These are phyloP conservation scores for Amphipyra tragopoginis DNA, from an alignment of 2,888 invertebrate species.

Conservation along the genomic window DNA sequence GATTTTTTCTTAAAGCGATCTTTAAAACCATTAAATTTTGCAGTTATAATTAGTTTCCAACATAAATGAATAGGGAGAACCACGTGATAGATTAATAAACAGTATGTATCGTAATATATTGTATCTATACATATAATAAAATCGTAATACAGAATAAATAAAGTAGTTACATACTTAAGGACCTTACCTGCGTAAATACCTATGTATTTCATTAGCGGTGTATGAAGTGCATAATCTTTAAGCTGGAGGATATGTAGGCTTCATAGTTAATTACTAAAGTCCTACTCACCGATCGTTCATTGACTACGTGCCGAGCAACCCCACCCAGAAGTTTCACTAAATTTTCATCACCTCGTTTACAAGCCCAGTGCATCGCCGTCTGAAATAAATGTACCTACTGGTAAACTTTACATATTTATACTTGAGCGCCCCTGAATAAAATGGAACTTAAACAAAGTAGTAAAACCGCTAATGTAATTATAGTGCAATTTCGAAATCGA, in stretches of 20 bases:
- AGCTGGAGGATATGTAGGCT: background rate
- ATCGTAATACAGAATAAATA: too few relatives aligned
- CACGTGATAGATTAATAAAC: too few relatives aligned
- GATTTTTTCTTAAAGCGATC: background rate
- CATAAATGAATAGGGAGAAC: too few relatives aligned
- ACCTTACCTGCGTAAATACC: too few relatives aligned
- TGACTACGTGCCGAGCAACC: constrained; percentile 94
- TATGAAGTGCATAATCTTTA: too few relatives aligned
- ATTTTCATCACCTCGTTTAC: constrained; percentile 97
- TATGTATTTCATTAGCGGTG: too few relatives aligned
- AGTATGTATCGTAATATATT: too few relatives aligned
- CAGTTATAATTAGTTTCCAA: too few relatives aligned
- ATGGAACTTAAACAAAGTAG: constrained; percentile 17
- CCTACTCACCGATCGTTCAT: constrained; percentile 94
- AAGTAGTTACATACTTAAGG: too few relatives aligned
- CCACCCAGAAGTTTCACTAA: constrained; percentile 97
- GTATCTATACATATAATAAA: too few relatives aligned
- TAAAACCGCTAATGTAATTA: constrained; percentile 55
- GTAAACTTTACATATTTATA: constrained; percentile 11
- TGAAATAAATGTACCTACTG: constrained; percentile 85
- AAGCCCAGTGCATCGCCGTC: constrained; percentile 99
- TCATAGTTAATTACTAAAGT: constrained; percentile 13
- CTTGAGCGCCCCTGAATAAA: constrained; percentile 3
- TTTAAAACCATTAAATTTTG: background rate
- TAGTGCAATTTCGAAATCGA: constrained; percentile 66